These are phyloP conservation scores for Trichonephila clavipes DNA, from an alignment of 1,140 invertebrate genomes.

Conservation along the genomic window DNA sequence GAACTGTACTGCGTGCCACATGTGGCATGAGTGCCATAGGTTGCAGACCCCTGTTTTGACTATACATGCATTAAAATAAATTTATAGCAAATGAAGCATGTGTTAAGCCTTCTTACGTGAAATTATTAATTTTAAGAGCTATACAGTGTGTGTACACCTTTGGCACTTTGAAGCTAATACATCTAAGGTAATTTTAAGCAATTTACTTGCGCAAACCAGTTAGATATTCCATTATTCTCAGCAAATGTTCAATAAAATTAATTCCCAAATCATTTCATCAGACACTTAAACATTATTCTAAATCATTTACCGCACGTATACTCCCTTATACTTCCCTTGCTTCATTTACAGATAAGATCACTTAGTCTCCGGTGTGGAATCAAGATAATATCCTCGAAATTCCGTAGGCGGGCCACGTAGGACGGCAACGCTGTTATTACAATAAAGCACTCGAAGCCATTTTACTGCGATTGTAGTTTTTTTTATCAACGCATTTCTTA, in stretches of 20 bases:
- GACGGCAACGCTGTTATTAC: conserved; percentile 37
- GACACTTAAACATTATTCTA: not conserved
- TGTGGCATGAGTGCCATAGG: too few relatives aligned
- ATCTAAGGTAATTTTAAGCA: too few relatives aligned
- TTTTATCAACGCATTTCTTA: not conserved
- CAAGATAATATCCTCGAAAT: not conserved
- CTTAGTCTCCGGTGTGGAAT: not conserved
- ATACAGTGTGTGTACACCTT: too few relatives aligned
- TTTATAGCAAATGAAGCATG: too few relatives aligned
- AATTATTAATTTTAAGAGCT: too few relatives aligned
- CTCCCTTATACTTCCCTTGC: too few relatives aligned
- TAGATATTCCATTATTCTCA: not conserved
- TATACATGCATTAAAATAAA: too few relatives aligned
- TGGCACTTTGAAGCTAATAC: too few relatives aligned
- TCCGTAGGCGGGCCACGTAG: conserved; percentile 27
- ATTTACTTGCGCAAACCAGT: too few relatives aligned
- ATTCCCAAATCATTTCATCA: not conserved
- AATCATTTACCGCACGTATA: not conserved
- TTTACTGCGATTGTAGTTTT: conserved; percentile 37
- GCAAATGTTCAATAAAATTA: not conserved
- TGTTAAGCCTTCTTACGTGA: too few relatives aligned
- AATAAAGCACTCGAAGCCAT: conserved; percentile 57
- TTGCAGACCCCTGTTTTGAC: too few relatives aligned
- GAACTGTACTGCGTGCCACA: too few relatives aligned
- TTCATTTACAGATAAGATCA: not conserved